These are phyloP conservation scores for Hemicrepidius hirtus DNA, from an alignment of 2,888 invertebrate species.

Conservation along the genomic window DNA sequence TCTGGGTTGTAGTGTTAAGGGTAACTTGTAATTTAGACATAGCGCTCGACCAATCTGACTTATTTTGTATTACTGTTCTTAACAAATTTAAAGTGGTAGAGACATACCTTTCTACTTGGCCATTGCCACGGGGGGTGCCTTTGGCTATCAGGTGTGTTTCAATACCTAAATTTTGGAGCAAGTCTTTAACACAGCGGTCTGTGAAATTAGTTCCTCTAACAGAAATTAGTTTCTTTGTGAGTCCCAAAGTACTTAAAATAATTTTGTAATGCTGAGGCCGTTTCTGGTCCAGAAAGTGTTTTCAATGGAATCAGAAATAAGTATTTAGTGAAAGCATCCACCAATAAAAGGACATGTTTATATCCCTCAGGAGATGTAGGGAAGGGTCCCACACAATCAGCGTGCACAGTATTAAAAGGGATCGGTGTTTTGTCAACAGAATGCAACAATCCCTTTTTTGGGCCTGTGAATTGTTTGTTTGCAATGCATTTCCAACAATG, in stretches of 20 bases:
- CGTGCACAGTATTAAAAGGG: slow-evolving; percentile 20
- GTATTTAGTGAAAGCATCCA: slow-evolving; percentile 56
- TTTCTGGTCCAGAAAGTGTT: not conserved
- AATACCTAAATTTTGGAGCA: too few relatives aligned
- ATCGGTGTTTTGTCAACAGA: not conserved
- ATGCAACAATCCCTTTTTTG: not conserved
- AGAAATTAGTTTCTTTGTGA: too few relatives aligned
- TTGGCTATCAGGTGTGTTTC: too few relatives aligned
- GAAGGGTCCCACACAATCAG: slow-evolving; percentile 15
- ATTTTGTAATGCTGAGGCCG: not conserved
- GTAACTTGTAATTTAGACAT: slow-evolving; percentile 30
- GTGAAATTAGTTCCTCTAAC: too few relatives aligned
- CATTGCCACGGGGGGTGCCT: too few relatives aligned
- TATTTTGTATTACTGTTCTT: slow-evolving; percentile 9
- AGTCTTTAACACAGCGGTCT: too few relatives aligned
- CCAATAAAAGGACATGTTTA: slow-evolving; percentile 44
- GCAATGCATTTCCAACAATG: too few relatives aligned
- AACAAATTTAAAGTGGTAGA: slow-evolving; percentile 20
- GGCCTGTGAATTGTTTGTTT: not conserved
- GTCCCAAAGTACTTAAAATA: too few relatives aligned
- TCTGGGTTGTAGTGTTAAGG: slow-evolving; percentile 37
- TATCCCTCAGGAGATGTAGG: slow-evolving; percentile 31
- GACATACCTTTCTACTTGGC: slow-evolving; percentile 35
- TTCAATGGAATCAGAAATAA: too few relatives aligned
- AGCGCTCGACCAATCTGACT: slow-evolving; percentile 43